Evolutionary conservation across 2,888 invertebrate species (phyloP).

Genomic region (Suillia variegata): DNA sequence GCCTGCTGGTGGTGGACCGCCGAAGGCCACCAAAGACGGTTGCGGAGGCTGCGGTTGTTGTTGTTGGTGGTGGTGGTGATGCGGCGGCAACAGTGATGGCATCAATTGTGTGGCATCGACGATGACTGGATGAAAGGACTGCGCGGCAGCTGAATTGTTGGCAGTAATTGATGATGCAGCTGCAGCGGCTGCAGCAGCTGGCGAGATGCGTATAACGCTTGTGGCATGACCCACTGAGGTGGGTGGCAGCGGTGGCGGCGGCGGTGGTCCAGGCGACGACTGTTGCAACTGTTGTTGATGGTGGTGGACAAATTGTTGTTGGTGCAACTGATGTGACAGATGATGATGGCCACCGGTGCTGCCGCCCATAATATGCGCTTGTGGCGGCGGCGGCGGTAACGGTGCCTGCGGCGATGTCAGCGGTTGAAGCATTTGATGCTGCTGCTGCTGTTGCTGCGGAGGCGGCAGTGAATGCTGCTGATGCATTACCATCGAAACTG

Average conservation of each 20-base stretch:
- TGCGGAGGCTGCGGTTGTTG: conserved; percentile 48
- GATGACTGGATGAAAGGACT: conserved; percentile 71
- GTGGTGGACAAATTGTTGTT: conserved; percentile 26
- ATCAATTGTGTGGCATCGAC: conserved; percentile 81
- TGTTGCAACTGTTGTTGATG: conserved; percentile 28
- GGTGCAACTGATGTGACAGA: conserved; percentile 28
- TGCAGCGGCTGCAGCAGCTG: conserved; percentile 64
- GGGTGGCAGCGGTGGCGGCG: conserved; percentile 35
- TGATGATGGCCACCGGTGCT: conserved; percentile 2
- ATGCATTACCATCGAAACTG: conserved; percentile 57
- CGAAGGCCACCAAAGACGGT: conserved; percentile 41
- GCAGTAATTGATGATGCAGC: conserved; percentile 16
- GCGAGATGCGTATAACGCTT: conserved; percentile 84
- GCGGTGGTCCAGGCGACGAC: conserved; percentile 13
- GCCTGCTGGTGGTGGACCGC: neutral
- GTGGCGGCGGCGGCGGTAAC: conserved; percentile 24
- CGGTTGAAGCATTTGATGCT: conserved; percentile 21
- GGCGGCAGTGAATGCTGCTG: conserved; percentile 46
- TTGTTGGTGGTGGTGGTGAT: conserved; percentile 33
- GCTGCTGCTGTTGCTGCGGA: conserved; percentile 5
- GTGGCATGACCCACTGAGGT: conserved; percentile 67
- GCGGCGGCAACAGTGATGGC: conserved; percentile 69
- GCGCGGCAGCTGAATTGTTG: conserved; percentile 25
- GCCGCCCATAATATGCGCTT: conserved; percentile 32
- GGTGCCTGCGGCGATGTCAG: conserved; percentile 17